A percentile compares a stretch with the other conserved stretches of the same genome.
Evolutionary conservation across 2,797 vertebrate species (phyloP).

Genomic region (Cryptoblepharus egeriae): DNA sequence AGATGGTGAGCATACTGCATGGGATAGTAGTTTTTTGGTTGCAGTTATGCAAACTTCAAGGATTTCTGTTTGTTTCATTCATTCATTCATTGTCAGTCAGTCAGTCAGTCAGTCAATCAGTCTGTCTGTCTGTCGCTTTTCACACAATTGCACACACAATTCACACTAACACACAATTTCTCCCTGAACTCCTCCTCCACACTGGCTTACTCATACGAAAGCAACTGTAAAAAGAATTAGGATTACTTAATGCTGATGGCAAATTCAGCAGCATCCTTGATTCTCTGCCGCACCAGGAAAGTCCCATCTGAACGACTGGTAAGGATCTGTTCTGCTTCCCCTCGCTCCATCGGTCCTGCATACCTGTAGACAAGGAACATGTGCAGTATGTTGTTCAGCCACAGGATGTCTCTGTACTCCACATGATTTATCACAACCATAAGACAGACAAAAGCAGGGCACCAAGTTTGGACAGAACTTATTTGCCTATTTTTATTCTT

Average conservation of each 20-base stretch:
- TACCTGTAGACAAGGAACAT: slow-evolving; percentile 77
- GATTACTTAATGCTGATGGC: slow-evolving; percentile 94
- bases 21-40: not conserved
- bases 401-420: slow-evolving; percentile 1
- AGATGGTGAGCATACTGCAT: not conserved
- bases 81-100: too few species aligned
- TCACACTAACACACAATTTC: not conserved
- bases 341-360: slow-evolving; percentile 89
- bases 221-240: not conserved
- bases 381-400: not conserved
- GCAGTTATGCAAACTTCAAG: not conserved
- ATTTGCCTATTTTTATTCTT: not conserved
- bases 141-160: too few species aligned
- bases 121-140: too few species aligned
- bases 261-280: slow-evolving; percentile 90
- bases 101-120: too few species aligned
- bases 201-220: not conserved
- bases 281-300: slow-evolving; percentile 86
- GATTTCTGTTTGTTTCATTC: not conserved
- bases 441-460: not conserved
- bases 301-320: slow-evolving; percentile 87
- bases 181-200: not conserved
- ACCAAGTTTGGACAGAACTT: not conserved
- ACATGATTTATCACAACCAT: not conserved
- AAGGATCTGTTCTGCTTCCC: slow-evolving; percentile 83